Conservation (phyloP, 1,140 invertebrate species). For the Apis dorsata region DNA sequence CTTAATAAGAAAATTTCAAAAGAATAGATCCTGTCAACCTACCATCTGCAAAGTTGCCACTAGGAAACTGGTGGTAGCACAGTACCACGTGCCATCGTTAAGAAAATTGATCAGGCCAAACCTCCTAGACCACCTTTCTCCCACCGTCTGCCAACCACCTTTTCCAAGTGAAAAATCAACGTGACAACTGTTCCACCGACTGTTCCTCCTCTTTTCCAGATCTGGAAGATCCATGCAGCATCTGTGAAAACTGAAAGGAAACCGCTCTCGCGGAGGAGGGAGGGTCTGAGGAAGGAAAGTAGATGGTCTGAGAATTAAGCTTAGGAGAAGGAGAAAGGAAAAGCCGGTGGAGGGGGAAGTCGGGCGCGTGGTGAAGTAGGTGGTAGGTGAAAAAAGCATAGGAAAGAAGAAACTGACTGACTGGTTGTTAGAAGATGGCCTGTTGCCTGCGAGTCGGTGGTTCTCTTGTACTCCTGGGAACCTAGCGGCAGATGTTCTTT, state of each 20-base stretch:
- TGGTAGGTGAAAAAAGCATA: conserved; percentile 41
- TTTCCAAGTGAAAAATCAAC: not conserved
- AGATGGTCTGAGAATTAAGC: not conserved
- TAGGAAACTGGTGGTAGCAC: no score
- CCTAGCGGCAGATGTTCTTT: conserved; percentile 74
- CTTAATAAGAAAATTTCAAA: no score
- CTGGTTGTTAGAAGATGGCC: conserved; percentile 60
- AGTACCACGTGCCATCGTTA: conserved; percentile 3
- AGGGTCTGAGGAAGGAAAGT: not conserved
- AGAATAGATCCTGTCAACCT: no score
- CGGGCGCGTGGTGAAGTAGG: conserved; percentile 1
- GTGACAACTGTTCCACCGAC: not conserved
- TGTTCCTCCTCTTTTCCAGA: not conserved
- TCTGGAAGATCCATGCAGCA: conserved; percentile 8
- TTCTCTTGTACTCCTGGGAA: conserved; percentile 68
- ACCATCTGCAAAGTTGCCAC: no score
- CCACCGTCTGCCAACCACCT: conserved; percentile 10
- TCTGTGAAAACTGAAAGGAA: conserved; percentile 25
- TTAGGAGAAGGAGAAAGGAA: not conserved
- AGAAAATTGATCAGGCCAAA: not conserved
- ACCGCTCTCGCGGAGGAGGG: not conserved
- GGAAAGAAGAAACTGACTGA: conserved; percentile 44
- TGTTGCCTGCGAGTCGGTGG: conserved; percentile 64
- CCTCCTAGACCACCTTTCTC: not conserved
- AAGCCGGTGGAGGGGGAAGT: not conserved